Evolutionary conservation across 2,113 vertebrate species (phyloP).

Genomic region (Labeo rohita): DNA sequence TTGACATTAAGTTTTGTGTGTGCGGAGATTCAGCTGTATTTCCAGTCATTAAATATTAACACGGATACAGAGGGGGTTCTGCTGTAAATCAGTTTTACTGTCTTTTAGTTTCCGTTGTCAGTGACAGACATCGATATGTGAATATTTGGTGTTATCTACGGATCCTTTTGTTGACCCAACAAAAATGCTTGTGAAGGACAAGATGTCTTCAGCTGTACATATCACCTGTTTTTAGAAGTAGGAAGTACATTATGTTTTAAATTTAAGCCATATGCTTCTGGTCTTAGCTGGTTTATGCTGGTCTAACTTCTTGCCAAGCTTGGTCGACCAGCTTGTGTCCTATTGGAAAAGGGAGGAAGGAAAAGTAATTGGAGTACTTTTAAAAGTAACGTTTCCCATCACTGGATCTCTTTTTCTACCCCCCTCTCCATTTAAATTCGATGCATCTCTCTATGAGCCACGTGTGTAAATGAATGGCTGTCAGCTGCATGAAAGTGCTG

Average conservation of each 20-base stretch:
- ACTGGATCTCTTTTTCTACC: not conserved
- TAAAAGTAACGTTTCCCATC: not conserved
- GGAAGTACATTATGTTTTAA: not conserved
- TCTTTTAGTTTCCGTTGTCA: not conserved
- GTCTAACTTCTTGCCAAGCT: conserved; percentile 12
- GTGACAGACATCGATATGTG: not conserved
- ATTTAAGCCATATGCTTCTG: not conserved
- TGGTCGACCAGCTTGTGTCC: not conserved
- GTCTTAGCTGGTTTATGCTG: not conserved
- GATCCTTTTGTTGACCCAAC: conserved; percentile 3
- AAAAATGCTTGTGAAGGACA: not conserved
- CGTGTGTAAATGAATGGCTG: conserved; percentile 55
- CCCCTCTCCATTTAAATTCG: not conserved
- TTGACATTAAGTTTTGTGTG: conserved; percentile 7
- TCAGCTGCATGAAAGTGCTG: conserved; percentile 52
- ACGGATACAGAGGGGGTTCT: not conserved
- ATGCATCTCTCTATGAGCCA: conserved; percentile 26
- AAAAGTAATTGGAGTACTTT: not conserved
- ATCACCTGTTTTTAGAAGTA: not conserved
- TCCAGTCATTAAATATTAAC: not conserved
- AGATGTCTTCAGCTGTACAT: not conserved
- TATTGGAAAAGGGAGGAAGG: too few species aligned
- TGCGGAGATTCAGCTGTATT: not conserved
- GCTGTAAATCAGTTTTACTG: not conserved
- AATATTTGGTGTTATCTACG: not conserved